Evolutionary conservation across 2,797 vertebrate species (phyloP), one percentile per base, ranked within the genome.

Genomic region (Malacoctenus gilli): DNA sequence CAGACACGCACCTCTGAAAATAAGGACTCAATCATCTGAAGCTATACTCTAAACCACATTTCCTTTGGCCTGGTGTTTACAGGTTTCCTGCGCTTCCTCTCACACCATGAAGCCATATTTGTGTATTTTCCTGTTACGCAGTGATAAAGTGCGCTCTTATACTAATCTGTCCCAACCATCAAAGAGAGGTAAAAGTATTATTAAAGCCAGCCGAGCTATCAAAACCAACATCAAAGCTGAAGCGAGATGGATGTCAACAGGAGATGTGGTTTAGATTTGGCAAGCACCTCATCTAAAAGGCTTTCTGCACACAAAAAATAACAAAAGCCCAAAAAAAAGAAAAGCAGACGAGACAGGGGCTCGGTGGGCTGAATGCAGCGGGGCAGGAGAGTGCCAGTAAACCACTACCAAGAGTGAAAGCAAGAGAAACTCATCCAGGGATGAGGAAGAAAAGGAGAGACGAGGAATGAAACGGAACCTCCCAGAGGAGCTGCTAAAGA

Each of bases 321-420:
- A 84, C 71, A 51, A 85, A 84, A 84, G 77, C 73, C 88, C n/a
- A n/a, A 85, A 88, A 62, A 28, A 28, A 28, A 4, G 8, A 28
- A 28, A 62, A 46, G 50, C 18, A 39, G 46, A 56, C 28, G 12
- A 40, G 28, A 61, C 11, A 39, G 57, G 30, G 67, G 46, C 28
- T 37, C 20, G 56, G 63, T 32, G 19, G 57, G 51, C 22, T 41
- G 35, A 54, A 51, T n/a, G 40, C 11, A 42, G 55, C 42, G 21
- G 13, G 30, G 36, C 48, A 63, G 25, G 39, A 34, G 54, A 52
- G 56, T 50, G 68, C 23, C 54, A 75, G 48, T 20, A 62, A 64
- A 60, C 43, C 44, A 61, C 16, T 14, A n/a, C 1, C 22, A 20
- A 40, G 0, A 12, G 35, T 4, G 30, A 37, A 56, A 43, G 13